phyloP scores from a whole-genome alignment of 2,113 vertebrate genomes.

The Crotalus helleri region DNA sequence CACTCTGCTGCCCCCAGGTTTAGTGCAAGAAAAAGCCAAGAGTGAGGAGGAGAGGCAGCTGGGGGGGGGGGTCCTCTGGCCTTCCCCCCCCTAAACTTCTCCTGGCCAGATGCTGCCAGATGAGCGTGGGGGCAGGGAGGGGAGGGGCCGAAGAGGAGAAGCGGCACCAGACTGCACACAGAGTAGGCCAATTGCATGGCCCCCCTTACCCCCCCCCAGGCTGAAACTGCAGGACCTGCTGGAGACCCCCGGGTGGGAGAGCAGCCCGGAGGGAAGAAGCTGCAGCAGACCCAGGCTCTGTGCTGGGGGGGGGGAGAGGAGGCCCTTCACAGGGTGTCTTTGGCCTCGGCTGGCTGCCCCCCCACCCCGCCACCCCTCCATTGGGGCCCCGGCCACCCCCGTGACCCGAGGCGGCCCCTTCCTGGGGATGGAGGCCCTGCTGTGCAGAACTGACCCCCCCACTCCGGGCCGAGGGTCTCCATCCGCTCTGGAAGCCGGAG shows the following conservation, averaged over 20 bases:
- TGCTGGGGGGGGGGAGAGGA: neutral
- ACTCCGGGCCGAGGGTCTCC: neutral
- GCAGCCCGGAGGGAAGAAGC: neutral
- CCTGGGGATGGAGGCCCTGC: neutral
- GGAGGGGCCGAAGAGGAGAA: neutral
- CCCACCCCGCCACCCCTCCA: rapidly evolving
- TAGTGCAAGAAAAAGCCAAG: neutral
- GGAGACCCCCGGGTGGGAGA: neutral
- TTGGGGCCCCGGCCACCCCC: neutral
- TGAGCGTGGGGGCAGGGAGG: neutral
- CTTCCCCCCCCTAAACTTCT: too few species aligned
- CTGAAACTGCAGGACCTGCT: neutral
- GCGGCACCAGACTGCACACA: neutral
- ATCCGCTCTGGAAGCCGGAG: slow-evolving; percentile 11
- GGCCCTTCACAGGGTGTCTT: neutral
- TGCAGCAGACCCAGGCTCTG: neutral
- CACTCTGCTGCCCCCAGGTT: too few species aligned
- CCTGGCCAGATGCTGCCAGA: too few species aligned
- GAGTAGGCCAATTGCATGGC: rapidly evolving
- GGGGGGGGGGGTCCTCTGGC: neutral
- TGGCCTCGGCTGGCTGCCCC: neutral
- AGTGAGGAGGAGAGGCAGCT: neutral
- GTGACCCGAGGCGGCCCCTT: neutral
- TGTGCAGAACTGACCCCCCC: slow-evolving; percentile 1
- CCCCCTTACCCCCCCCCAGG: too few species aligned